Conservation (phyloP, 2,888 invertebrate genomes). For the Andrena chrysosceles region DNA sequence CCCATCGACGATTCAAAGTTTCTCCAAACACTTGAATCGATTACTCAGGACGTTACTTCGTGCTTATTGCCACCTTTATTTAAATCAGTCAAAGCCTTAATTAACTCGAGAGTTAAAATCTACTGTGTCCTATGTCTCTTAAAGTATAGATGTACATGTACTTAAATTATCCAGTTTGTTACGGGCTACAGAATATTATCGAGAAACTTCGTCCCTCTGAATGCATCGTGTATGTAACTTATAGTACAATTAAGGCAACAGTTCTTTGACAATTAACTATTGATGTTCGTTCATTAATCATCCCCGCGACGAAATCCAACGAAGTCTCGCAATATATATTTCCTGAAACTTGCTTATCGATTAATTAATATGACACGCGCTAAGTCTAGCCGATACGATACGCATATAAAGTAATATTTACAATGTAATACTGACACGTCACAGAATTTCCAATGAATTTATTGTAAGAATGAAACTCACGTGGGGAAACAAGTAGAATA, state of each 20-base stretch:
- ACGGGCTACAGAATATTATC: slow-evolving; percentile 1
- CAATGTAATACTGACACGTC: slow-evolving; percentile 48
- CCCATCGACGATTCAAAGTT: not conserved
- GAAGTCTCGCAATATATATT: slow-evolving; percentile 1
- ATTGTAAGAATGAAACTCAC: slow-evolving; percentile 49
- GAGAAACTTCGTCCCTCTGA: slow-evolving; percentile 8
- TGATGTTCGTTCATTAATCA: slow-evolving; percentile 1
- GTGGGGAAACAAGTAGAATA: slow-evolving; percentile 41
- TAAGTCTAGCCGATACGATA: slow-evolving; percentile 12
- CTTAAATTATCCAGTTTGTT: not conserved
- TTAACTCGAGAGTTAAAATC: not conserved
- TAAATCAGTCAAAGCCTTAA: slow-evolving; percentile 15
- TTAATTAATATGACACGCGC: slow-evolving; percentile 26
- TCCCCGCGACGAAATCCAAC: slow-evolving; percentile 7
- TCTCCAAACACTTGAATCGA: not conserved
- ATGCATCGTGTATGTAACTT: slow-evolving; percentile 7
- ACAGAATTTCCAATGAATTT: slow-evolving; percentile 40
- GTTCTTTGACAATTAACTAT: slow-evolving; percentile 16
- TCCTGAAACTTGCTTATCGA: slow-evolving; percentile 15
- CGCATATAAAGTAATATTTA: slow-evolving; percentile 34
- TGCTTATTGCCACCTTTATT: not conserved
- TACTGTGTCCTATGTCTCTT: not conserved
- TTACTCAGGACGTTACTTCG: not conserved
- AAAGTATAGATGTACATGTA: not conserved
- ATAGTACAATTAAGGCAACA: slow-evolving; percentile 44